Evolutionary conservation across 2,113 vertebrate genomes (phyloP), one percentile per base, ranked within the genome.

Genomic region (Nipponia nippon): DNA sequence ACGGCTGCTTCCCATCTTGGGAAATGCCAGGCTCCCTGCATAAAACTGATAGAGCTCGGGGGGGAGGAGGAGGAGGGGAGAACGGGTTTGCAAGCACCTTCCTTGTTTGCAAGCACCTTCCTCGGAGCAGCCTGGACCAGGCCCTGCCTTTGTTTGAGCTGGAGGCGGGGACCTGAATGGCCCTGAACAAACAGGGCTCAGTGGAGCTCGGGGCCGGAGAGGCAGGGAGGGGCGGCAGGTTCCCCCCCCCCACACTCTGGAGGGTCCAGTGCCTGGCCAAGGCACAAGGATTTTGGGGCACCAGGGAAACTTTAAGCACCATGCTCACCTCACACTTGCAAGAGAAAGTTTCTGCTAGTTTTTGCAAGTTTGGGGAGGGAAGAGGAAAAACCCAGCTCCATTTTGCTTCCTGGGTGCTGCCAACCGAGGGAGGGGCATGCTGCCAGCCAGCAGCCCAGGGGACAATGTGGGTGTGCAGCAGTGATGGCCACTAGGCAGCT

Each of bases 71-170:
- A 83, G n/a, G 30, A 50, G 36, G 27, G 7, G 36, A 36, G 61
- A 59, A 42, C 1, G 5, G 46, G 50, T 70, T 63, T 40, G 47
- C 23, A 34, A 59, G 25, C 32, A 40, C 38, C 50, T 40, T 38
- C 16, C 59, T 19, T 7, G 18, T 79, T 62, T 40, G 46, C 20
- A 36, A 52, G 27, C 34, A 30, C 49, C 52, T 38, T 36, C 15
- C 56, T 20, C 5, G 23, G 11, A 50, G 55, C 20, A 55, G 66
- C 59, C n/a, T 6, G 53, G 63, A 83, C 72, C 52, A 55, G 81
- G 94, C 58, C 21, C 67, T 85, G 62, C 79, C 84, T 81, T 75
- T 96, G 71, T 95, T 89, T 94, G 96, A 61, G 66, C 70, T 93
- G 53, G 46, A 85, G 88, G 89, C 62, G 94, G 88, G 73, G 38